These are phyloP conservation scores for Periophthalmus magnuspinnatus DNA, from an alignment of 2,797 vertebrate genomes.

Conservation along the genomic window DNA sequence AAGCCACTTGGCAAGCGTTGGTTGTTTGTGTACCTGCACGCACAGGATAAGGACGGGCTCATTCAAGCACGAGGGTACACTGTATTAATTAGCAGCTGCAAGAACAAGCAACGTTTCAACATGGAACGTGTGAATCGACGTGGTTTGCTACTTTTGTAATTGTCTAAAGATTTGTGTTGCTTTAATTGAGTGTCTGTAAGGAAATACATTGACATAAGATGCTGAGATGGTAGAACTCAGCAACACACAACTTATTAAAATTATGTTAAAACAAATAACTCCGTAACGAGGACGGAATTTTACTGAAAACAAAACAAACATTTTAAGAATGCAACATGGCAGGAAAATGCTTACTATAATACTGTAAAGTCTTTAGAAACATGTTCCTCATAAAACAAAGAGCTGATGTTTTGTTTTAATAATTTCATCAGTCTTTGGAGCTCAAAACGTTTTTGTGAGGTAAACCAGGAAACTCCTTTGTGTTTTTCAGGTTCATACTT, in stretches of 20 bases:
- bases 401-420: too few relatives aligned
- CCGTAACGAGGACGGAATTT: neutral
- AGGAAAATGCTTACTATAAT: neutral
- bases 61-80: conserved; percentile 58
- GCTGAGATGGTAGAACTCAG: too few relatives aligned
- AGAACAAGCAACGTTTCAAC: conserved; percentile 54
- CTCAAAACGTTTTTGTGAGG: too few relatives aligned
- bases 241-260: too few relatives aligned
- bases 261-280: neutral
- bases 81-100: conserved; percentile 64
- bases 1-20: conserved; percentile 68
- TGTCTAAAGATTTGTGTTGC: neutral
- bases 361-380: neutral
- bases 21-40: conserved; percentile 72
- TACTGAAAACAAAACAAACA: too few relatives aligned
- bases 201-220: neutral
- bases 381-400: neutral
- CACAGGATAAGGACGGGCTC: conserved; percentile 63
- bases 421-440: too few relatives aligned
- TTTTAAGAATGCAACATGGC: neutral
- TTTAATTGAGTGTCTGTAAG: conserved; percentile 2
- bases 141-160: conserved; percentile 27
- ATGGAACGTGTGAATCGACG: conserved; percentile 44
- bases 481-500: too few relatives aligned
- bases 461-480: too few relatives aligned